phyloP scores from a whole-genome alignment of 2,888 invertebrate genomes.

The Netelia melanura region DNA sequence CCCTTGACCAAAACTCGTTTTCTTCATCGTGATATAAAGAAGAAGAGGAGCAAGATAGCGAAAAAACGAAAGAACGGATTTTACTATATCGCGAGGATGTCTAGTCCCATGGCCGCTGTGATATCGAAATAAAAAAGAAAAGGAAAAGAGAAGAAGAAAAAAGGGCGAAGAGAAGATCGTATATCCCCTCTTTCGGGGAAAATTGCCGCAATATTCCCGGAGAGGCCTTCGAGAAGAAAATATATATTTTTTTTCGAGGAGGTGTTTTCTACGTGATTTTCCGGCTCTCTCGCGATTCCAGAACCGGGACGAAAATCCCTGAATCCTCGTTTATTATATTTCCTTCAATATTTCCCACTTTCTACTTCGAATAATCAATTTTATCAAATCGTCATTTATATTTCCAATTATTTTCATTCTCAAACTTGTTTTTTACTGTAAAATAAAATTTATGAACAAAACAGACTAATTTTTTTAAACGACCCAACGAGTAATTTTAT shows the following conservation, averaged over 20 bases:
- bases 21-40: constrained; percentile 14
- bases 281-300: constrained; percentile 9
- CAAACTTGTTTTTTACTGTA: too few species aligned
- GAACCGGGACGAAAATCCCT: constrained; percentile 1
- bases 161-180: background rate
- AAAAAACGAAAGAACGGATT: constrained; percentile 22
- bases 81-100: constrained; percentile 27
- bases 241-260: constrained; percentile 14
- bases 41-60: background rate
- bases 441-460: too few species aligned
- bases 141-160: background rate
- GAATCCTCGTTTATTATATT: background rate
- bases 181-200: constrained; percentile 19
- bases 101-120: constrained; percentile 14
- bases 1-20: constrained; percentile 55
- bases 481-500: too few species aligned
- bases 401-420: too few species aligned
- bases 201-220: constrained; percentile 54
- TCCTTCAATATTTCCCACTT: background rate
- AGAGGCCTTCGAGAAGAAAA: constrained; percentile 21
- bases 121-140: constrained; percentile 1
- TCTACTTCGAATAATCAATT: too few species aligned
- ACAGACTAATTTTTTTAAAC: too few species aligned
- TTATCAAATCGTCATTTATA: too few species aligned
- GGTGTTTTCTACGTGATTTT: constrained; percentile 7